phyloP scores from a whole-genome alignment of 2,113 vertebrate genomes.

The Picathartes gymnocephalus region DNA sequence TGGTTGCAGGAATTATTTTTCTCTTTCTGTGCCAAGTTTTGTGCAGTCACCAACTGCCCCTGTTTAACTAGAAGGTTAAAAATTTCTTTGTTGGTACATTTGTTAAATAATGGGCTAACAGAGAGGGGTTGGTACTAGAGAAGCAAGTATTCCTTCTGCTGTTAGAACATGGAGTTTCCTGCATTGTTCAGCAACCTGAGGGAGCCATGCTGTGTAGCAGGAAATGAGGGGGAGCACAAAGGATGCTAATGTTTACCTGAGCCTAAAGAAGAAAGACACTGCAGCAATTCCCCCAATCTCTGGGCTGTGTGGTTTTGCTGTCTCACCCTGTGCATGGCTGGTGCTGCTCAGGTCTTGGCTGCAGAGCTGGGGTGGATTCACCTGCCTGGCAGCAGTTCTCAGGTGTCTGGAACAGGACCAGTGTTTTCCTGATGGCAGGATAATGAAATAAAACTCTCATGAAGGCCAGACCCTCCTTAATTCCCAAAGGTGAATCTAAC shows the following conservation, averaged over 20 bases:
- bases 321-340: neutral
- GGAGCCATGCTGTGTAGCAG: neutral
- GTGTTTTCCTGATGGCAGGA: neutral
- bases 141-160: neutral
- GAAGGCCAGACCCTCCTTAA: neutral
- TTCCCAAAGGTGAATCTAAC: neutral
- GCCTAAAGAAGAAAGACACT: neutral
- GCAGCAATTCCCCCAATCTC: neutral
- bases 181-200: neutral
- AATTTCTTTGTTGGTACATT: neutral
- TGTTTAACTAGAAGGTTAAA: neutral
- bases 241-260: neutral
- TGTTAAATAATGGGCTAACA: neutral
- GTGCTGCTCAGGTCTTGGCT: neutral
- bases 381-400: neutral
- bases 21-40: neutral
- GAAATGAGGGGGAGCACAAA: neutral
- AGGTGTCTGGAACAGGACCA: neutral
- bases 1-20: neutral
- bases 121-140: neutral
- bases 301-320: neutral
- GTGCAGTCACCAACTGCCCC: neutral
- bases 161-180: neutral
- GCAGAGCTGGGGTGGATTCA: neutral
- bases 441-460: fast-evolving